Evolutionary conservation across 1,140 invertebrate genomes (phyloP).

Genomic region (Bicyclus anynana): DNA sequence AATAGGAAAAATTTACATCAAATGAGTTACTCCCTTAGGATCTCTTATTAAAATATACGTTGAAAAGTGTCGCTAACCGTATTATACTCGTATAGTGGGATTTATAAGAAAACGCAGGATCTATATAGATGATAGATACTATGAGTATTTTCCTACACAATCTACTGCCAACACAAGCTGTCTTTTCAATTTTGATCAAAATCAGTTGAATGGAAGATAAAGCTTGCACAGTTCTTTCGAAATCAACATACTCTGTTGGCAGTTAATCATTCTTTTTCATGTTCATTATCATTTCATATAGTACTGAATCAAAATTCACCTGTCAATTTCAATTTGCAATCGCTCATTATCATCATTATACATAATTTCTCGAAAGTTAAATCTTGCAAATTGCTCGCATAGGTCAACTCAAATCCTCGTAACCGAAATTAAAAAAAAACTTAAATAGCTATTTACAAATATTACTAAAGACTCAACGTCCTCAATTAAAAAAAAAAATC

Average conservation of each 20-base stretch:
- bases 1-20: too few relatives aligned
- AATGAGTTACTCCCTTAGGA: too few relatives aligned
- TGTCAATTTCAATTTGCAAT: slow-evolving; percentile 51
- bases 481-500: too few relatives aligned
- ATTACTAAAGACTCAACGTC: slow-evolving; percentile 34
- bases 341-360: slow-evolving; percentile 36
- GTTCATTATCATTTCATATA: background rate
- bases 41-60: too few relatives aligned
- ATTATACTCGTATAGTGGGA: too few relatives aligned
- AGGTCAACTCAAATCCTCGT: slow-evolving; percentile 43
- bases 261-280: slow-evolving; percentile 17
- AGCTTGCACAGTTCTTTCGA: too few relatives aligned
- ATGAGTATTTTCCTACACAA: too few relatives aligned
- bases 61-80: too few relatives aligned
- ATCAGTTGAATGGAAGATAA: background rate
- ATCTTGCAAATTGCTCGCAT: slow-evolving; percentile 33
- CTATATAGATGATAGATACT: too few relatives aligned
- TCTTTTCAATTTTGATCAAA: too few relatives aligned
- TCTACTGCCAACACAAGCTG: too few relatives aligned
- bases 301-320: slow-evolving; percentile 37
- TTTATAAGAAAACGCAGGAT: too few relatives aligned
- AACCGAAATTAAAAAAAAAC: slow-evolving; percentile 34
- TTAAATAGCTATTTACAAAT: slow-evolving; percentile 59
- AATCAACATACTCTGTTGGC: slow-evolving; percentile 16
- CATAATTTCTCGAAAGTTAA: slow-evolving; percentile 34